Evolutionary conservation across 2,797 vertebrate genomes (phyloP), one percentile per base, ranked within the genome.

Genomic region (Crax fasciolata): DNA sequence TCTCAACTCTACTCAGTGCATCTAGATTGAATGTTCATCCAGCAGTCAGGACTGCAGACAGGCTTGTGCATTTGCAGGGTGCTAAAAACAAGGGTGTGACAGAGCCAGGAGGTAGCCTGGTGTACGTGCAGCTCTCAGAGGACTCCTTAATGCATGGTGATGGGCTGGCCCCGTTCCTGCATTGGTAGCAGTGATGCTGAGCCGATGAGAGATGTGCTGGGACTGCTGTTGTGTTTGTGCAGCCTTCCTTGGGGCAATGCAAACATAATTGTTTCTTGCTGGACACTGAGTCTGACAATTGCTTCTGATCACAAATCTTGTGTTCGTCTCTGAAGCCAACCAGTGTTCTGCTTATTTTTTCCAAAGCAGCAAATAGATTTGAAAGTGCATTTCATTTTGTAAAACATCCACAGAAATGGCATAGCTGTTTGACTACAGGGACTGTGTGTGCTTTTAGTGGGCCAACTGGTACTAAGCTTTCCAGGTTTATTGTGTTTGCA

Each of bases 21-120:
- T 44, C 51, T 39, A 5, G 3, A 7, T 2, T 0, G 15, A 20
- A 1, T 1, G 13, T 20, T 30, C 24, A 19, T 41, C 12, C 15
- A 4, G 57, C 71, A n/a, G 66, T 2, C 17, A 4, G 65, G 81
- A 28, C 10, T 38, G 9, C 39, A 15, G 8, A 67, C 48, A 7
- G 49, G 32, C 49, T 32, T 1, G 2, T 24, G 63, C 8, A 0
- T 5, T 24, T 23, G 13, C 61, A 3, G 18, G 0, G 23, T 24
- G 2, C 41, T 39, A 2, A 24, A 19, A 44, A 7, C 2, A 7
- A 0, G 6, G 39, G 25, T 35, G 70, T 8, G 4, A 4, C 23
- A 10, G 38, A 27, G 68, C 76, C 57, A 4, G 77, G 44, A 52
- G 86, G 74, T 13, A 0, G 7, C 1, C 35, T 18, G 49, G 52